phyloP scores from a whole-genome alignment of 2,888 invertebrate genomes.

The Iphiclides podalirius region DNA sequence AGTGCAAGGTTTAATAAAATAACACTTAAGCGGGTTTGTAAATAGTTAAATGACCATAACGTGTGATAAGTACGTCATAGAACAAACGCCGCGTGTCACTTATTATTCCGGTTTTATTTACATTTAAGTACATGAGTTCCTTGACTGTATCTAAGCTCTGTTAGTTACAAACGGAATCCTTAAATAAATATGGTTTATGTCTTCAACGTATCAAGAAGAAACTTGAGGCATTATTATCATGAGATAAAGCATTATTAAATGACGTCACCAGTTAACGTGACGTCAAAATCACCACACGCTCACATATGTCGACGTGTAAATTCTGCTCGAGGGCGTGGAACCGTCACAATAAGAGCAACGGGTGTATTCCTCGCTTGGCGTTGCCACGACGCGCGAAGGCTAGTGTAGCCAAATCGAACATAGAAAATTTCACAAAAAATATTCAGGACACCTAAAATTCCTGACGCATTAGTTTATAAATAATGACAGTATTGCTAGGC shows the following conservation, averaged over 20 bases:
- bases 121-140: conserved; percentile 10
- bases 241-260: not conserved
- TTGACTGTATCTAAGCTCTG: conserved; percentile 11
- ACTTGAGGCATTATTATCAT: too few relatives aligned
- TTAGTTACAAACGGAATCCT: conserved; percentile 7
- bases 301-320: conserved; percentile 18
- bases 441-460: not conserved
- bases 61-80: conserved; percentile 11
- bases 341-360: conserved; percentile 19
- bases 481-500: too few relatives aligned
- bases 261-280: not conserved
- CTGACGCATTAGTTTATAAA: not conserved
- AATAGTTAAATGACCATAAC: conserved; percentile 11
- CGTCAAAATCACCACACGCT: conserved; percentile 1
- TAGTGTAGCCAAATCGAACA: conserved; percentile 1
- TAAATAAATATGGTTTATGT: conserved; percentile 1
- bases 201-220: too few relatives aligned
- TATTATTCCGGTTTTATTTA: conserved; percentile 17
- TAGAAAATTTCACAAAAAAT: not conserved
- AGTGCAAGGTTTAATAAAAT: not conserved
- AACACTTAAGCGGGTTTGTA: not conserved
- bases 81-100: conserved; percentile 12
- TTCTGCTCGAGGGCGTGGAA: conserved; percentile 12
- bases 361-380: conserved; percentile 13
- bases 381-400: not conserved